phyloP scores from a whole-genome alignment of 2,888 invertebrate species.

The Perizoma affinitatum region DNA sequence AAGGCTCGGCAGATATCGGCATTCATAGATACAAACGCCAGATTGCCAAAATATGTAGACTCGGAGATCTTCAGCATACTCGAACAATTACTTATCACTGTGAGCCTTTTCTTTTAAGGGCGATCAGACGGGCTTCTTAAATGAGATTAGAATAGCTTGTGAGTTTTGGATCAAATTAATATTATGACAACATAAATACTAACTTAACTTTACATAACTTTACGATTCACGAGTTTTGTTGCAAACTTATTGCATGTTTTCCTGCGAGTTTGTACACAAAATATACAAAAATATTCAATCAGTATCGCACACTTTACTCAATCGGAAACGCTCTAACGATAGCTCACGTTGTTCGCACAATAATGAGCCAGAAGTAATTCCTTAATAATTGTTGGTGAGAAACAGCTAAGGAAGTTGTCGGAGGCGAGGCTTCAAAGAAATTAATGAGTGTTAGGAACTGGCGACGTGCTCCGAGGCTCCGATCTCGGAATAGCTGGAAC shows the following conservation, averaged over 20 bases:
- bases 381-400: conserved; percentile 76
- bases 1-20: too few relatives aligned
- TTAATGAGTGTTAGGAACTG: conserved; percentile 82
- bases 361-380: conserved; percentile 74
- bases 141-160: too few relatives aligned
- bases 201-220: too few relatives aligned
- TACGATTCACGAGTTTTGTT: neutral
- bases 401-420: conserved; percentile 71
- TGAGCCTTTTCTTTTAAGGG: too few relatives aligned
- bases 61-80: too few relatives aligned
- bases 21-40: too few relatives aligned
- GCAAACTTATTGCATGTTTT: conserved; percentile 1
- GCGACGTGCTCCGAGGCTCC: conserved; percentile 73
- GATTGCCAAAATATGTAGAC: too few relatives aligned
- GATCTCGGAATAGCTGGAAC: conserved; percentile 83
- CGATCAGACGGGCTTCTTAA: too few relatives aligned
- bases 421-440: conserved; percentile 78
- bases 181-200: neutral
- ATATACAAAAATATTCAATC: conserved; percentile 57
- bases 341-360: conserved; percentile 62
- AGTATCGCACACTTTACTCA: conserved; percentile 45
- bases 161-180: neutral
- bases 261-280: conserved; percentile 24
- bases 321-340: conserved; percentile 55
- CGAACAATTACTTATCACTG: too few relatives aligned